These are phyloP conservation scores for Molossus molossus DNA, from an alignment of 2,797 vertebrate genomes.

Conservation along the genomic window DNA sequence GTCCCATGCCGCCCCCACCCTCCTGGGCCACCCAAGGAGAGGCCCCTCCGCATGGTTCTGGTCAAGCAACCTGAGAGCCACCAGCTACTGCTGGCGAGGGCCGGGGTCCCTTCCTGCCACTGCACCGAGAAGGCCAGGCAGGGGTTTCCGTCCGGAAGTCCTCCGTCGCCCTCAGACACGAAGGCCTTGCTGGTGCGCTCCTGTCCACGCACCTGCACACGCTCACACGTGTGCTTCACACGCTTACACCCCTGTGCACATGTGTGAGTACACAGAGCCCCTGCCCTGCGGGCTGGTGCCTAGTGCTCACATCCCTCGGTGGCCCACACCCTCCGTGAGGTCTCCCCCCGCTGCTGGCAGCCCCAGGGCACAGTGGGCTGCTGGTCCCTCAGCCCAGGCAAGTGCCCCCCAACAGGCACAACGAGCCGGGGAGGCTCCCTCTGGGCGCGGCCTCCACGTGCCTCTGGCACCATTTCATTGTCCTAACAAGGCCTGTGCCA, in stretches of 20 bases:
- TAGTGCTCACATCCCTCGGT: fast-evolving
- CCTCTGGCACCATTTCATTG: not conserved
- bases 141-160: fast-evolving
- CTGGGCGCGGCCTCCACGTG: fast-evolving
- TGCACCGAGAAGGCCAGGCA: fast-evolving
- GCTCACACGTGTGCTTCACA: fast-evolving
- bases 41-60: not conserved
- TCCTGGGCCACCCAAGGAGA: fast-evolving
- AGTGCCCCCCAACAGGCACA: not conserved
- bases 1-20: fast-evolving
- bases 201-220: fast-evolving
- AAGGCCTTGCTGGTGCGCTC: fast-evolving
- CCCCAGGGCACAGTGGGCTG: not conserved
- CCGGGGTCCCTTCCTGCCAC: not conserved
- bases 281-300: fast-evolving
- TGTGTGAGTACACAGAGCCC: not conserved
- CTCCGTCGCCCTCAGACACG: too few species aligned
- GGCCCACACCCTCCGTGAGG: too few species aligned
- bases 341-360: too few species aligned
- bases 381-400: not conserved
- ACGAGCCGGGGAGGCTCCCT: too few species aligned
- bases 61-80: not conserved
- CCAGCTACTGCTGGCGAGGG: fast-evolving
- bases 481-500: not conserved
- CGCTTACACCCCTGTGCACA: fast-evolving